phyloP scores from a whole-genome alignment of 2,113 vertebrate genomes.

The Limnothrissa miodon region DNA sequence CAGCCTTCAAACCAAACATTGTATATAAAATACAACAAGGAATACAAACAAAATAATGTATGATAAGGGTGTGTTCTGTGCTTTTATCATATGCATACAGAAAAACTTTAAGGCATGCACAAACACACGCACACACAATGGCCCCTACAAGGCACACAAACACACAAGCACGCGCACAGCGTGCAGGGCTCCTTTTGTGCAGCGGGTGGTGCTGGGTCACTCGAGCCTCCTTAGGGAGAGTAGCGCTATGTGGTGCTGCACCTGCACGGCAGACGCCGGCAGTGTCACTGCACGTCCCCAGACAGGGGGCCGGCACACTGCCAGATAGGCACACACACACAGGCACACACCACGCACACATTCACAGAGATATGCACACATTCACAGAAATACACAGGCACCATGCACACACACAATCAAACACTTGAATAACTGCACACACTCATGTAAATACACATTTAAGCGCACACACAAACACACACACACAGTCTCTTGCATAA shows the following conservation, averaged over 20 bases:
- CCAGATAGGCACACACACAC: background rate
- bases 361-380: background rate
- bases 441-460: background rate
- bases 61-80: background rate
- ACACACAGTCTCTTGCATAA: background rate
- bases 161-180: background rate
- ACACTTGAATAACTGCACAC: background rate
- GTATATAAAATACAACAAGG: background rate
- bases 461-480: background rate
- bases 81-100: background rate
- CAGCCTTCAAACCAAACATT: background rate
- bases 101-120: background rate
- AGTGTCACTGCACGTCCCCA: slow-evolving; percentile 51
- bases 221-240: slow-evolving; percentile 59
- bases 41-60: background rate
- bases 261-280: slow-evolving; percentile 49
- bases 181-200: background rate
- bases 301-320: background rate
- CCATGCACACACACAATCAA: background rate
- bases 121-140: background rate
- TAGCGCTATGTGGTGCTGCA: slow-evolving; percentile 44
- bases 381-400: background rate
- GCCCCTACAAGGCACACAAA: background rate
- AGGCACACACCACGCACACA: background rate
- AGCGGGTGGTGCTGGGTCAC: slow-evolving; percentile 51